A percentile compares a stretch with the other conserved stretches of the same genome.
Conservation (phyloP, 2,797 vertebrate species). For the Florisuga fusca region DNA sequence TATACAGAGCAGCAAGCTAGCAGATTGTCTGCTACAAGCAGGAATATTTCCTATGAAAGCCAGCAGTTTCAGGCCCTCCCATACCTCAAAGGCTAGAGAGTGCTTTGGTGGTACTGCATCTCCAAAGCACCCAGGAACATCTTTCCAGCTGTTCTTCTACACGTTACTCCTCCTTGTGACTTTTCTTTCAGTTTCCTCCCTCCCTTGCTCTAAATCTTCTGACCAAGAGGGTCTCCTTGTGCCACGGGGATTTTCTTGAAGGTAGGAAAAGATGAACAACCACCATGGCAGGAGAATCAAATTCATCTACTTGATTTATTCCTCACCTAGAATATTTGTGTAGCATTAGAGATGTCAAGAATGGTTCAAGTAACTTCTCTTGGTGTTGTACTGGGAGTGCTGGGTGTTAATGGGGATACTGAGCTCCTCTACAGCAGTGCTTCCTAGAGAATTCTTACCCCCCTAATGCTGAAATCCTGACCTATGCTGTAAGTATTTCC, state of each 20-base stretch:
- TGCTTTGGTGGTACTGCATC: background rate
- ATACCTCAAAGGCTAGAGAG: background rate
- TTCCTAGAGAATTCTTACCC: slow-evolving; percentile 2
- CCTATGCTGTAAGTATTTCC: slow-evolving; percentile 30
- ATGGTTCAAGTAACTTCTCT: background rate
- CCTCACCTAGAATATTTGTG: background rate
- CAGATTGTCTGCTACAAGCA: background rate
- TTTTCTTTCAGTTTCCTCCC: background rate
- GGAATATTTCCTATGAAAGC: background rate
- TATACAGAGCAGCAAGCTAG: background rate
- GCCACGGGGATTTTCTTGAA: background rate
- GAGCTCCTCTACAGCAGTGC: background rate
- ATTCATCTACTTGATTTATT: background rate
- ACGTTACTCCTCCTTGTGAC: background rate
- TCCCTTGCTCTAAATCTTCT: background rate
- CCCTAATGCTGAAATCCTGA: background rate
- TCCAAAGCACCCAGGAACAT: background rate
- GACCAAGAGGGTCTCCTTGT: background rate
- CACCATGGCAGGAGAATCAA: background rate
- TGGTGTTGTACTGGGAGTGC: background rate
- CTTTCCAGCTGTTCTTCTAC: background rate
- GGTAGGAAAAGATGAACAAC: background rate
- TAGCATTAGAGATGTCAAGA: background rate
- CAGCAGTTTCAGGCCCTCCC: background rate
- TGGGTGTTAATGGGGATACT: background rate